Evolutionary conservation across 2,888 invertebrate genomes (phyloP).

Genomic region (Agonopterix arenella): DNA sequence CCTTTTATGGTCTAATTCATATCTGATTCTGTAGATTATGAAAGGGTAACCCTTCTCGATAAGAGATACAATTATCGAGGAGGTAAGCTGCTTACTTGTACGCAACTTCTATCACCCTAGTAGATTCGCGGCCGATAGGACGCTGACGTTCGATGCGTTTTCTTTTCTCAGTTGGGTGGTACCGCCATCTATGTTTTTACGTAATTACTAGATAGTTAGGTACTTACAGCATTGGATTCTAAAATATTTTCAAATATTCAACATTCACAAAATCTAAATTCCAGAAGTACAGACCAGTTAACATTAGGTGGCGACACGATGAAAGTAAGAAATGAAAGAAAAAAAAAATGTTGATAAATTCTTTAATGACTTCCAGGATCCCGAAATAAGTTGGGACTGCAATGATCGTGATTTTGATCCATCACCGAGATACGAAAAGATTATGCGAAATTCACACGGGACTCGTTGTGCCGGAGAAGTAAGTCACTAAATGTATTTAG

Average conservation of each 20-base stretch:
- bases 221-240: too few species aligned
- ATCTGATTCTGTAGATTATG: too few species aligned
- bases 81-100: neutral
- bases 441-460: slow-evolving; percentile 87
- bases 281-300: too few species aligned
- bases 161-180: too few species aligned
- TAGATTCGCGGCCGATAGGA: slow-evolving; percentile 61
- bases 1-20: too few species aligned
- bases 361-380: slow-evolving; percentile 76
- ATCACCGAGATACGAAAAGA: slow-evolving; percentile 79
- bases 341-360: neutral
- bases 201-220: too few species aligned
- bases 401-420: slow-evolving; percentile 89
- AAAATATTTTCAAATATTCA: too few species aligned
- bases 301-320: neutral
- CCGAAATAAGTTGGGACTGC: slow-evolving; percentile 90
- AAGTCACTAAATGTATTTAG: slow-evolving; percentile 7
- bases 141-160: slow-evolving; percentile 11
- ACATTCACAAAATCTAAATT: too few species aligned
- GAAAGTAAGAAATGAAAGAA: too few species aligned
- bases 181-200: too few species aligned
- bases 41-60: too few species aligned
- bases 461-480: slow-evolving; percentile 94
- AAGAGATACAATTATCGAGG: too few species aligned
- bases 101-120: slow-evolving; percentile 27